Percentiles rank a stretch among this genome's conserved stretches.
Evolutionary conservation across 23 tunicate genomes (phyloP).

Genomic region (Phallusia fumigata): DNA sequence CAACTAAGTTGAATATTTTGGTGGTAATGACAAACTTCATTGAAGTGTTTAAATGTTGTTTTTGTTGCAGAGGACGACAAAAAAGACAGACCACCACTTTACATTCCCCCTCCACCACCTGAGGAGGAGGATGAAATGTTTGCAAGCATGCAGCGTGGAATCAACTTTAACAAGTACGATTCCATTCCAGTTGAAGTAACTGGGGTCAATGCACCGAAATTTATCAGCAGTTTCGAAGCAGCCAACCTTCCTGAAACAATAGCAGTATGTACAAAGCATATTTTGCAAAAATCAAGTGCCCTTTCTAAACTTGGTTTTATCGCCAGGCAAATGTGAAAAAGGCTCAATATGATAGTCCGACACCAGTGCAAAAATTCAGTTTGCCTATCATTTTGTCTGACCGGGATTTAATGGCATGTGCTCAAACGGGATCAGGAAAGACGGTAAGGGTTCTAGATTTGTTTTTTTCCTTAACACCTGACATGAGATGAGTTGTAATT

Average conservation of each 20-base stretch:
- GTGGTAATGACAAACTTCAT: too few relatives aligned
- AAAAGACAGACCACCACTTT: slow-evolving; percentile 39
- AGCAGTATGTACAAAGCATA: neutral
- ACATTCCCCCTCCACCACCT: slow-evolving; percentile 91
- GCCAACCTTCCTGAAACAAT: slow-evolving; percentile 75
- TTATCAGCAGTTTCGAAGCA: slow-evolving; percentile 58
- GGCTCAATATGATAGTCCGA: slow-evolving; percentile 68
- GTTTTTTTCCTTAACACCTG: too few relatives aligned
- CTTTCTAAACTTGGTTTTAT: neutral
- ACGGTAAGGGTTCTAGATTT: slow-evolving; percentile 38
- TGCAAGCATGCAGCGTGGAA: slow-evolving; percentile 66
- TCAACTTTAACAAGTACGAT: slow-evolving; percentile 91
- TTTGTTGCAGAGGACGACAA: slow-evolving; percentile 8
- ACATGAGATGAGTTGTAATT: too few relatives aligned
- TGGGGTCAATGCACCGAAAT: slow-evolving; percentile 81
- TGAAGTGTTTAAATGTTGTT: too few relatives aligned
- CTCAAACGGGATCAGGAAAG: slow-evolving; percentile 98
- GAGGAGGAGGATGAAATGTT: slow-evolving; percentile 84
- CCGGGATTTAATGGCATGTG: slow-evolving; percentile 98
- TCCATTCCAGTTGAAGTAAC: slow-evolving; percentile 86
- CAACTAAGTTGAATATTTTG: too few relatives aligned
- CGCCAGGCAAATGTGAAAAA: slow-evolving; percentile 45
- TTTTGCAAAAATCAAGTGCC: neutral
- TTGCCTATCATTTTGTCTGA: slow-evolving; percentile 64
- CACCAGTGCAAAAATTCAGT: slow-evolving; percentile 94